A percentile compares a stretch with the other conserved stretches of the same genome.
phyloP scores from a whole-genome alignment of 2,888 invertebrate species.

The Cecidostiba fungosa region DNA sequence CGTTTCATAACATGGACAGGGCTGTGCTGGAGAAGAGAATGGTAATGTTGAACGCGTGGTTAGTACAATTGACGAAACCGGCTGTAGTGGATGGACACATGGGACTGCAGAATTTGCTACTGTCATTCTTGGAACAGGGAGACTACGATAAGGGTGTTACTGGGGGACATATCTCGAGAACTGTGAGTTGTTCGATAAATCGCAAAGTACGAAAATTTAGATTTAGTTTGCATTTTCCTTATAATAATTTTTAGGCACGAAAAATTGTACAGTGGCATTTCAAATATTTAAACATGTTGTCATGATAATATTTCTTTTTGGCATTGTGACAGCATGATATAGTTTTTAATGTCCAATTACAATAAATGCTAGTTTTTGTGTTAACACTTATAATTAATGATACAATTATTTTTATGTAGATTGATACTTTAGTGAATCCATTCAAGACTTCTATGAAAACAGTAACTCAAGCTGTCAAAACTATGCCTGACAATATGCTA shows the following conservation, averaged over 20 bases:
- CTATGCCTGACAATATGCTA: slow-evolving; percentile 93
- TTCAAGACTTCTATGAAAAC: slow-evolving; percentile 91
- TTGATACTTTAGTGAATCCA: slow-evolving; percentile 89
- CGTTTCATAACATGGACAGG: slow-evolving; percentile 95
- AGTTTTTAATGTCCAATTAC: background rate
- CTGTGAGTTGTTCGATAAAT: slow-evolving; percentile 78
- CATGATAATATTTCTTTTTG: background rate
- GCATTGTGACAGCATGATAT: background rate
- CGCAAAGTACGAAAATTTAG: background rate
- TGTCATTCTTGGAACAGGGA: slow-evolving; percentile 86
- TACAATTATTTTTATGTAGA: slow-evolving; percentile 78
- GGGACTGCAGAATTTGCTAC: slow-evolving; percentile 84
- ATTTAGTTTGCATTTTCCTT: background rate
- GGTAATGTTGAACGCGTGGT: slow-evolving; percentile 89
- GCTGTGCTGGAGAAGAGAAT: slow-evolving; percentile 92
- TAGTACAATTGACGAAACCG: slow-evolving; percentile 86
- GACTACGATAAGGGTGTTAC: slow-evolving; percentile 85
- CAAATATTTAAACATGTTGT: background rate
- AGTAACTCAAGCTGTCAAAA: slow-evolving; percentile 88
- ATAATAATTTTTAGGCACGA: background rate
- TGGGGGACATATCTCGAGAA: slow-evolving; percentile 83
- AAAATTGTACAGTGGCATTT: background rate
- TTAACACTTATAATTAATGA: slow-evolving; percentile 25
- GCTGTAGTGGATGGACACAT: slow-evolving; percentile 83
- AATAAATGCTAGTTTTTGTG: background rate